phyloP scores from a whole-genome alignment of 1,140 invertebrate genomes.

The Arctopsyche grandis region DNA sequence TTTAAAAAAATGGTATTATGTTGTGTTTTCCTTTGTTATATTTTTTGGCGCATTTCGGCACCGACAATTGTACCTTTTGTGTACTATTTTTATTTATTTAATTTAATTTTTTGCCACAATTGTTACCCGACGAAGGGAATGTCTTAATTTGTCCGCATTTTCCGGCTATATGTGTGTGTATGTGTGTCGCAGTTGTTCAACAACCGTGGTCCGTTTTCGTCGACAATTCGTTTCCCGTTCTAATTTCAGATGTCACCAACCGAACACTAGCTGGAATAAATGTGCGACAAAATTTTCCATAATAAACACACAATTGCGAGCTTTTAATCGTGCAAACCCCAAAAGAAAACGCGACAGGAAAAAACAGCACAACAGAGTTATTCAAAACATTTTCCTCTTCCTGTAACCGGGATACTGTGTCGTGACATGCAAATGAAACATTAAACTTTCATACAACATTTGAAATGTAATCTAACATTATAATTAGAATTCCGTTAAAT shows the following conservation, averaged over 20 bases:
- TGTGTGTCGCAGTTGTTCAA: not conserved
- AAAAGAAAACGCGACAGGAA: too few species aligned
- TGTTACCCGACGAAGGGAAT: not conserved
- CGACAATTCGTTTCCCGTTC: not conserved
- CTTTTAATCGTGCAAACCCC: not conserved
- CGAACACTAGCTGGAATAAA: not conserved
- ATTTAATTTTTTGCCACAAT: not conserved
- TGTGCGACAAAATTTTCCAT: not conserved
- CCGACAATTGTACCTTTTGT: not conserved
- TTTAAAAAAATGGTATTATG: not conserved
- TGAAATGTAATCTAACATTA: too few species aligned
- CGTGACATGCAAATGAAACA: not conserved
- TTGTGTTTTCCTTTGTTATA: not conserved
- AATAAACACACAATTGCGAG: not conserved
- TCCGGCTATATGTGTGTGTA: not conserved
- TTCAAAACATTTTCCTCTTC: slow-evolving; percentile 6
- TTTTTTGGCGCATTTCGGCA: not conserved
- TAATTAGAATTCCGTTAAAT: too few species aligned
- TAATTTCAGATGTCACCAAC: not conserved
- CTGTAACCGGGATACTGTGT: not conserved
- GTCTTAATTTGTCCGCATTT: not conserved
- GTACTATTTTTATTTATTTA: not conserved
- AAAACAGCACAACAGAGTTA: too few species aligned
- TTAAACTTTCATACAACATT: not conserved
- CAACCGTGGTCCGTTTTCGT: not conserved